Conservation (phyloP, 2,797 vertebrate genomes). For the Hoplostethus mediterraneus region DNA sequence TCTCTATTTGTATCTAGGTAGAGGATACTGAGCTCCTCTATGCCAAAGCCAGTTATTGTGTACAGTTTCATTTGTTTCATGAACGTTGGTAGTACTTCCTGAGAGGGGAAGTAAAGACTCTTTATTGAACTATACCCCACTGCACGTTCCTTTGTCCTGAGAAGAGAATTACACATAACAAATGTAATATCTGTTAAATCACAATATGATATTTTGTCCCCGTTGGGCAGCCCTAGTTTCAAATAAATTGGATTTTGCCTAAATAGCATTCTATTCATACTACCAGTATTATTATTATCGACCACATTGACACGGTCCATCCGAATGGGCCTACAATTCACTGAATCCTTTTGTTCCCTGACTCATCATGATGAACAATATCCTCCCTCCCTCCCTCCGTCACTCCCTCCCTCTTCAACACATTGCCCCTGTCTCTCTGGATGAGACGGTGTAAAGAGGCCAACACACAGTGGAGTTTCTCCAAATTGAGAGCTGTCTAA, state of each 20-base stretch:
- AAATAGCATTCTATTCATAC: not conserved
- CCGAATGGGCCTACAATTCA: not conserved
- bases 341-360: slow-evolving; percentile 23
- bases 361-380: slow-evolving; percentile 42
- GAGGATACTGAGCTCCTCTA: too few species aligned
- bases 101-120: too few species aligned
- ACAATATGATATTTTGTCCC: too few species aligned
- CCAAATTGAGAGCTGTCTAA: slow-evolving; percentile 69
- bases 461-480: slow-evolving; percentile 71
- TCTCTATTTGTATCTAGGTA: too few species aligned
- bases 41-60: too few species aligned
- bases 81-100: too few species aligned
- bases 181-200: too few species aligned
- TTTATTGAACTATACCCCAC: not conserved
- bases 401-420: not conserved
- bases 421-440: slow-evolving; percentile 42
- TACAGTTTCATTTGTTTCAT: too few species aligned
- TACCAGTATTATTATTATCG: not conserved
- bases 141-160: not conserved
- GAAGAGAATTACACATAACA: too few species aligned
- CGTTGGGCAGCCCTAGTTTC: too few species aligned
- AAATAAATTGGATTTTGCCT: not conserved
- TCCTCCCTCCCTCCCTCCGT: slow-evolving; percentile 7
- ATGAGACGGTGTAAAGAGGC: slow-evolving; percentile 66
- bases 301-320: slow-evolving; percentile 17